Evolutionary conservation across 2,797 vertebrate species (phyloP), one percentile per base, ranked within the genome.

Genomic region (Rhabdophis nuchalis): DNA sequence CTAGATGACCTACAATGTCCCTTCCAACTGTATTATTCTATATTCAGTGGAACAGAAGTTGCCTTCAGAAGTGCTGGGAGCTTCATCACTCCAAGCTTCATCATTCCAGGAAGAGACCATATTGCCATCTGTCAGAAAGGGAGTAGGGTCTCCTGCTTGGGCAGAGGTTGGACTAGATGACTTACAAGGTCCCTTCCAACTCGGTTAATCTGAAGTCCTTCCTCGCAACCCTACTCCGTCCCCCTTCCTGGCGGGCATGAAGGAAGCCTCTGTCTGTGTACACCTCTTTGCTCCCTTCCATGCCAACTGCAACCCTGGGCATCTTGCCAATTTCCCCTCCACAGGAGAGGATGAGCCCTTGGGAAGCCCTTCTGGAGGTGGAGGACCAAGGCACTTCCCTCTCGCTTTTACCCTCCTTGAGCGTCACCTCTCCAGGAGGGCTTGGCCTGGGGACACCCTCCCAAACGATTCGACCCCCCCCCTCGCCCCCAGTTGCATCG

Each of bases 391-490:
- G 20, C 20, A 9, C 20, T 86, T 53, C 56, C n/a, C 41, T 32
- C 27, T n/a, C 27, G 7, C n/a, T n/a, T 90, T 57, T 58, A 27
- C 32, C 36, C 32, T 46, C 8, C 68, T 41, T 77, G 72, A 77
- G 50, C 12, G 2, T 29, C 50, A 25, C 50, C 58, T 64, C 87
- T 54, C 87, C 60, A 23, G 50, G 46, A 46, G 58, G 52, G 52
- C 12, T 36, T n/a, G 4, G 8, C 23, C 2, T 13, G 23, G 16
- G 32, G 32, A 68, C 13, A 23, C 5, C 2, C 14, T 27, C 25
- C 29, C n/a, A 60, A n/a, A 54, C 0, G 16, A 3, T 77, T 9
- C 11, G 7, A 3, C 57, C 3, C 29, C 27, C 0, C 23, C 1
- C 29, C 14, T 20, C 18, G 0, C 16, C n/a, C n/a, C n/a, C 0